A percentile compares a stretch with the other conserved stretches of the same genome.
Conservation (phyloP, 2,113 vertebrate genomes). For the Anhinga rufa region DNA sequence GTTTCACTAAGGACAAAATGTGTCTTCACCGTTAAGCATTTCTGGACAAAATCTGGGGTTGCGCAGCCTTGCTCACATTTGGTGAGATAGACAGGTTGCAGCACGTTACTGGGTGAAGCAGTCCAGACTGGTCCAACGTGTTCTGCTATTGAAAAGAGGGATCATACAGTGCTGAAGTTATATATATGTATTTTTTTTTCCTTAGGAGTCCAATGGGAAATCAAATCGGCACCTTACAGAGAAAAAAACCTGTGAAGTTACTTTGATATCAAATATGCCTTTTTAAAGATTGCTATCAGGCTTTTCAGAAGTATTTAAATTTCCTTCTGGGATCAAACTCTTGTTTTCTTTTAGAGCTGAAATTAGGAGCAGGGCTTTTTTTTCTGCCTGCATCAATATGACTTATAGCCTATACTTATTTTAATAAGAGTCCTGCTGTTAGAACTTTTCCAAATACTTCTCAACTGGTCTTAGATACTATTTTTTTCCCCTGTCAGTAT, state of each 20-base stretch:
- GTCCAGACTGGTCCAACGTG: not conserved
- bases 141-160: not conserved
- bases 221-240: not conserved
- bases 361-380: not conserved
- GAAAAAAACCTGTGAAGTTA: not conserved
- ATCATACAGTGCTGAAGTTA: not conserved
- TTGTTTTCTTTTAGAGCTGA: slow-evolving; percentile 20
- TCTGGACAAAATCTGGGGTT: not conserved
- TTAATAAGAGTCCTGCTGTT: slow-evolving; percentile 47
- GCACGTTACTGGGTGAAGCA: not conserved
- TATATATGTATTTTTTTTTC: not conserved
- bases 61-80: accelerated
- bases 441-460: slow-evolving; percentile 31
- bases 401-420: slow-evolving; percentile 32
- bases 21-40: accelerated
- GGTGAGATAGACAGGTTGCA: not conserved
- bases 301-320: slow-evolving; percentile 5
- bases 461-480: not conserved
- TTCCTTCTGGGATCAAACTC: not conserved
- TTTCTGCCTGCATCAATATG: not conserved
- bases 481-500: not conserved
- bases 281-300: not conserved
- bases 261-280: not conserved
- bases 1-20: not conserved
- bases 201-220: not conserved